phyloP scores from a whole-genome alignment of 2,797 vertebrate species.

The Falco novaeseelandiae region DNA sequence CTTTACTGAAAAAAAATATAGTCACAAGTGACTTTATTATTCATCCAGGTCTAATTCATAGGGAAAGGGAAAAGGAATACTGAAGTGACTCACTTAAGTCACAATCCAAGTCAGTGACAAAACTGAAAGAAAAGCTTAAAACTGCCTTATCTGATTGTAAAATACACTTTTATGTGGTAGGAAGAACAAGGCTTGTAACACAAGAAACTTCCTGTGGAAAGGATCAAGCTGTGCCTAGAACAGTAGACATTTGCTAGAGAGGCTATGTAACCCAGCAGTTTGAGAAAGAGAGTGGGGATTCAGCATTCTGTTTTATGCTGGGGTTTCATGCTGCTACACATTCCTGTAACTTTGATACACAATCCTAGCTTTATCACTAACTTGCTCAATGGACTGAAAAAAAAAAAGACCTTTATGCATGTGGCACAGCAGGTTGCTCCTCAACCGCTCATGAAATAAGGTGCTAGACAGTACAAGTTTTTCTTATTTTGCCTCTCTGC shows the following conservation, averaged over 20 bases:
- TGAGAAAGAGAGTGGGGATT: neutral
- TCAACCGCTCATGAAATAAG: neutral
- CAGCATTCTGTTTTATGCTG: neutral
- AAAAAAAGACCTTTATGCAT: neutral
- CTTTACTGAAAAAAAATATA: neutral
- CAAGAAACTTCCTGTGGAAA: neutral
- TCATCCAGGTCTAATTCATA: neutral
- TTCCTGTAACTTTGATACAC: neutral
- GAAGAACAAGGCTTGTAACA: neutral
- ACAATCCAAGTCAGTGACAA: neutral
- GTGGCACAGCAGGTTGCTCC: neutral
- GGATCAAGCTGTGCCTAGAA: neutral
- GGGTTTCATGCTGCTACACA: neutral
- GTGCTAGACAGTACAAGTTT: neutral
- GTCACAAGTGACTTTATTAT: neutral
- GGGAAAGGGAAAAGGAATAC: neutral
- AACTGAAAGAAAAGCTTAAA: neutral
- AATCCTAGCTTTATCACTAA: neutral
- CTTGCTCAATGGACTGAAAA: neutral
- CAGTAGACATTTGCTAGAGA: neutral
- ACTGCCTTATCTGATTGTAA: neutral
- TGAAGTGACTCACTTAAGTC: neutral
- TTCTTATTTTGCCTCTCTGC: neutral
- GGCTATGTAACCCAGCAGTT: neutral
- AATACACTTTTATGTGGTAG: accelerated